A percentile compares a stretch with the other conserved stretches of the same genome.
These are phyloP conservation scores for Psittacula derbiana DNA, from an alignment of 2,797 vertebrate species.

Conservation along the genomic window DNA sequence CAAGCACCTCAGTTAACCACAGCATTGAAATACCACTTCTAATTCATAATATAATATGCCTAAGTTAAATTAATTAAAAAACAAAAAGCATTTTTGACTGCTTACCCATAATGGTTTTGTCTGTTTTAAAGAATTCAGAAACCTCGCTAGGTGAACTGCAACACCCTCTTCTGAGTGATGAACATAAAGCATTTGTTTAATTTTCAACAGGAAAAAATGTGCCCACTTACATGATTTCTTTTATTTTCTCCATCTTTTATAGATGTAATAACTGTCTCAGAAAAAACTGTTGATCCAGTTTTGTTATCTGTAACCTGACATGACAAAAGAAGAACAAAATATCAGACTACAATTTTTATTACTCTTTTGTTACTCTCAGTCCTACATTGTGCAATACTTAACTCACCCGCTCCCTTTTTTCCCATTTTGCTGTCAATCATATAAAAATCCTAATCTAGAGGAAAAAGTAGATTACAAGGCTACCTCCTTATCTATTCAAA, in stretches of 20 bases:
- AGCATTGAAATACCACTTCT: background rate
- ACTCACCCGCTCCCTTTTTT: background rate
- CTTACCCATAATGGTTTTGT: background rate
- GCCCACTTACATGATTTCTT: conserved; percentile 82
- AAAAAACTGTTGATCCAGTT: conserved; percentile 79
- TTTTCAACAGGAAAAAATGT: background rate
- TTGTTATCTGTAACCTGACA: conserved; percentile 84
- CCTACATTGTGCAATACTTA: background rate
- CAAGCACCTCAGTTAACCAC: background rate
- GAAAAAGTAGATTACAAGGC: background rate
- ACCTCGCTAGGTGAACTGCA: background rate
- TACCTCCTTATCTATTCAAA: background rate
- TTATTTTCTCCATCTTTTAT: conserved; percentile 76
- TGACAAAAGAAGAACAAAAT: background rate
- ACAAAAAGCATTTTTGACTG: background rate
- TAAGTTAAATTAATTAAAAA: background rate
- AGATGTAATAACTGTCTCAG: conserved; percentile 74
- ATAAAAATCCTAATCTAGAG: background rate
- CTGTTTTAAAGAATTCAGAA: background rate
- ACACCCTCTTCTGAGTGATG: background rate
- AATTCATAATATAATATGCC: background rate
- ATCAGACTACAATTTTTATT: background rate
- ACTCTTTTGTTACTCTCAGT: background rate
- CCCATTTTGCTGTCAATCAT: background rate
- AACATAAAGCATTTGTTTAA: background rate